phyloP scores from a whole-genome alignment of 2,113 vertebrate species.

The Equus quagga region DNA sequence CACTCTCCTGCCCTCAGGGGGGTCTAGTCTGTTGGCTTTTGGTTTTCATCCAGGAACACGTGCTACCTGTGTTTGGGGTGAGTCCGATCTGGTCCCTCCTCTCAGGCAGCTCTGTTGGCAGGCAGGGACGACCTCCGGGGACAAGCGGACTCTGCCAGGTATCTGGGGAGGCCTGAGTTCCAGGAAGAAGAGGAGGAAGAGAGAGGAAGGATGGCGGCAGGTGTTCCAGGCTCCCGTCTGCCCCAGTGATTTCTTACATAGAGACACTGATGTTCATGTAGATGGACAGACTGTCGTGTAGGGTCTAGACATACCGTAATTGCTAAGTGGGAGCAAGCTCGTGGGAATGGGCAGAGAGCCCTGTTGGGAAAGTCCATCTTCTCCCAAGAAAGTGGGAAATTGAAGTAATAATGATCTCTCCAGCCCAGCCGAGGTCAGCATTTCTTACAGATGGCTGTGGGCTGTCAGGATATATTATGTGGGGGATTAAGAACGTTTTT shows the following conservation, averaged over 20 bases:
- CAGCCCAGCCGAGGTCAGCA: no score
- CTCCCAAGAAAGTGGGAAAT: background rate
- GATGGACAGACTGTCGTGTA: background rate
- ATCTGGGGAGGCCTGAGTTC: no score
- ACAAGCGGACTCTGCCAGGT: background rate
- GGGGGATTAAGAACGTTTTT: background rate
- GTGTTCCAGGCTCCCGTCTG: no score
- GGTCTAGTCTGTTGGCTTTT: background rate
- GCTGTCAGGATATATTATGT: no score
- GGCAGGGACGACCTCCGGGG: background rate
- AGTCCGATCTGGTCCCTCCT: background rate
- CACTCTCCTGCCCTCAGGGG: background rate
- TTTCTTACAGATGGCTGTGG: background rate
- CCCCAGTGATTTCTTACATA: rapidly evolving
- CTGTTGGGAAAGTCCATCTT: background rate
- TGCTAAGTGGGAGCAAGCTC: background rate
- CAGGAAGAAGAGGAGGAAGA: no score
- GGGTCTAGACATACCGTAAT: background rate
- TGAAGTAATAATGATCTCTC: no score
- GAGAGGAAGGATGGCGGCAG: no score
- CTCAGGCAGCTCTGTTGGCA: background rate
- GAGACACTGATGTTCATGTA: rapidly evolving
- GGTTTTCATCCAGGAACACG: background rate
- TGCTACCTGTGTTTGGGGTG: no score
- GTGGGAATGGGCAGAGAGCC: background rate